Evolutionary conservation across 2,797 vertebrate species (phyloP).

Genomic region (Tragelaphus eurycerus): DNA sequence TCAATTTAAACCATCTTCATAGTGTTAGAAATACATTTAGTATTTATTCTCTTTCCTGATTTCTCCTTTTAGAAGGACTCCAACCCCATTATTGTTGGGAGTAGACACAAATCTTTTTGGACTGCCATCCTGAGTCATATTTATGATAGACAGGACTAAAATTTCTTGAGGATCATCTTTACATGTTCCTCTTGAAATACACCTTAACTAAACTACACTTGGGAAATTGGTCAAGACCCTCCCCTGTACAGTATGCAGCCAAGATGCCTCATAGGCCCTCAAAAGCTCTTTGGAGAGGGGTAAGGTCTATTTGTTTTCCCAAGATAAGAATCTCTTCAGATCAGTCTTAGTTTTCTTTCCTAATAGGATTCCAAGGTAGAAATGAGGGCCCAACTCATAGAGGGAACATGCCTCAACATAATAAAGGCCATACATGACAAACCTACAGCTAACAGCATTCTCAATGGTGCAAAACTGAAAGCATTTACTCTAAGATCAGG

Average conservation of each 20-base stretch:
- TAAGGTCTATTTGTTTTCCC: neutral
- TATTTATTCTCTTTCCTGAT: neutral
- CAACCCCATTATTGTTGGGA: neutral
- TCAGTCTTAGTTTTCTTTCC: neutral
- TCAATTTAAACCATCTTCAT: neutral
- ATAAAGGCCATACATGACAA: neutral
- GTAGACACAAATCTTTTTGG: neutral
- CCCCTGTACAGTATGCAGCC: neutral
- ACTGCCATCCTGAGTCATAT: neutral
- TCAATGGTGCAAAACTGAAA: neutral
- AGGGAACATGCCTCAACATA: neutral
- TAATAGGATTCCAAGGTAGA: neutral
- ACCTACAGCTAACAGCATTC: neutral
- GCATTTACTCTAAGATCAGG: neutral
- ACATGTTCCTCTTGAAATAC: neutral
- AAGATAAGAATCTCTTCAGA: neutral
- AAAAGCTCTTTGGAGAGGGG: neutral
- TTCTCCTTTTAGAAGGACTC: neutral
- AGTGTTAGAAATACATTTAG: neutral
- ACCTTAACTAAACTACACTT: neutral
- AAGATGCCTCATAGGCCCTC: fast-evolving
- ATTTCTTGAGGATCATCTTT: neutral
- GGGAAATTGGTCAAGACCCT: neutral
- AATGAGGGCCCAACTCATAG: neutral
- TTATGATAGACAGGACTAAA: neutral